These are phyloP conservation scores for Karalla daura DNA, from an alignment of 2,797 vertebrate species.

Conservation along the genomic window DNA sequence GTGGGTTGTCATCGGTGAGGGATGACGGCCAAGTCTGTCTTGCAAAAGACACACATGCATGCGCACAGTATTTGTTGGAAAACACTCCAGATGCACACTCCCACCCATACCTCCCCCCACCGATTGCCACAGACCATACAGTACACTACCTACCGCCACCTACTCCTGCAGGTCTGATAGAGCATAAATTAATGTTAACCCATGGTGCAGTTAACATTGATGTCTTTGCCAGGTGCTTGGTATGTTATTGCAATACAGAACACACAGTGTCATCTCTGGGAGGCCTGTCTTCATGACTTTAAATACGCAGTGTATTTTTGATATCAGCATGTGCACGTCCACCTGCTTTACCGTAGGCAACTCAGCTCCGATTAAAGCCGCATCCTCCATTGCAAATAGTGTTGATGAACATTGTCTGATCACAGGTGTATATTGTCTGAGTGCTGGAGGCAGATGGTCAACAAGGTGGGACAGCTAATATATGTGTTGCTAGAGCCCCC, in stretches of 20 bases:
- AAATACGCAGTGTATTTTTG: conserved; percentile 72
- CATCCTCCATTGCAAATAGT: conserved; percentile 28
- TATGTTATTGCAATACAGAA: conserved; percentile 70
- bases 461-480: conserved; percentile 9
- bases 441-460: conserved; percentile 22
- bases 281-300: conserved; percentile 60
- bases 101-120: not conserved
- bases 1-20: conserved; percentile 18
- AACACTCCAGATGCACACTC: conserved; percentile 16
- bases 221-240: conserved; percentile 61
- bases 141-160: conserved; percentile 33
- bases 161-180: conserved; percentile 29
- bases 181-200: conserved; percentile 50
- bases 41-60: conserved; percentile 50
- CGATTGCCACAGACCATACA: conserved; percentile 13
- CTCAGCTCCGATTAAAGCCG: conserved; percentile 1
- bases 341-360: conserved; percentile 20
- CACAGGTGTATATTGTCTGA: conserved; percentile 30
- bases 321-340: conserved; percentile 65
- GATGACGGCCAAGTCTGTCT: conserved; percentile 12
- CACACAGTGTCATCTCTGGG: conserved; percentile 69
- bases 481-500: not conserved
- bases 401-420: conserved; percentile 37
- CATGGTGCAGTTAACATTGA: conserved; percentile 54
- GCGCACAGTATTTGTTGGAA: conserved; percentile 35